phyloP scores from a whole-genome alignment of 2,113 vertebrate genomes.

The Desmodus rotundus region DNA sequence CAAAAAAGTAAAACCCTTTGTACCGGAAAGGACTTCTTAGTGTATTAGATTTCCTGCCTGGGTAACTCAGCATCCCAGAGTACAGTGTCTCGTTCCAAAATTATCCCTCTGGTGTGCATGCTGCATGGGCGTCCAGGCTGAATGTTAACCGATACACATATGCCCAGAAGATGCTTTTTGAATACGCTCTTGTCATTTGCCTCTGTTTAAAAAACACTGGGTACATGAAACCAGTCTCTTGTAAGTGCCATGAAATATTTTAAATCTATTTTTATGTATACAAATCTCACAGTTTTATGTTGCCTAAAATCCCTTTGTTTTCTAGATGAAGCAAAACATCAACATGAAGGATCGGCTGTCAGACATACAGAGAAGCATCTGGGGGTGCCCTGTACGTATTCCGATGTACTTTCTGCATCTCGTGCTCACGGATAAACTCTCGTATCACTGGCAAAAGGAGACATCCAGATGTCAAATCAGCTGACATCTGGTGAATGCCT shows the following conservation, averaged over 20 bases:
- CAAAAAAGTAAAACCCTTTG: background rate
- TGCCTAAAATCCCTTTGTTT: conserved; percentile 53
- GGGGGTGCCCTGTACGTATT: conserved; percentile 85
- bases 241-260: background rate
- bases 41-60: background rate
- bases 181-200: background rate
- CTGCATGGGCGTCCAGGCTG: background rate
- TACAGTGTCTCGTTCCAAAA: background rate
- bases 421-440: background rate
- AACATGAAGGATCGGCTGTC: conserved; percentile 78
- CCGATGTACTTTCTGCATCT: background rate
- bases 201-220: background rate
- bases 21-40: background rate
- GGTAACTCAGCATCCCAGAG: background rate
- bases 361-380: conserved; percentile 81
- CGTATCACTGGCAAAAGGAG: background rate
- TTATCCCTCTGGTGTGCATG: background rate
- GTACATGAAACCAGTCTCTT: background rate
- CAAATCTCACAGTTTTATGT: conserved; percentile 10
- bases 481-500: background rate
- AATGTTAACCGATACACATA: background rate
- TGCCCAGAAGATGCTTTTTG: background rate
- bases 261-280: background rate
- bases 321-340: conserved; percentile 82
- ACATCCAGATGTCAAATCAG: background rate